Evolutionary conservation across 2,113 vertebrate genomes (phyloP), one percentile per base, ranked within the genome.

Genomic region (Drymodes brunneopygia): DNA sequence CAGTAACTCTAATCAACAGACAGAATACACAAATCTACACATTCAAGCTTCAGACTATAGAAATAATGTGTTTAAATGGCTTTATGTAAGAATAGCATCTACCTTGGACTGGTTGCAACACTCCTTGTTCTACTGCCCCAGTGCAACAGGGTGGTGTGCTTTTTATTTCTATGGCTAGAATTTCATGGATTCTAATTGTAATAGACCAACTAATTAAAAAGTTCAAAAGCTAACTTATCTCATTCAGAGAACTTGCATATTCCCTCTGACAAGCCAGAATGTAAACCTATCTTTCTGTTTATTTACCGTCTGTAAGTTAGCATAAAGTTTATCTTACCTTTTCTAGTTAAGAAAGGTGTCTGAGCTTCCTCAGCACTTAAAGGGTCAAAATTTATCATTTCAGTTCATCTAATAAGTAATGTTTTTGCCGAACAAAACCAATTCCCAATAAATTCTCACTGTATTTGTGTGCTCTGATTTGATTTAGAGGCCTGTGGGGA

Each of bases 391-490:
- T 99, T 98, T 99, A 98, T 98, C 97, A 97, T 98, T 98, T 98
- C 98, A 96, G 98, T 98, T 98, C 98, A 98, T 98, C 99, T 99
- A 99, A 99, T 99, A 99, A 99, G 99, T 99, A 98, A 98, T 98
- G 98, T 98, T 99, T 99, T 99, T 99, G 98, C 98, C 98, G 98
- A 99, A 99, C 99, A 99, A 99, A 99, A 99, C 98, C 98, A 99
- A 99, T 99, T 99, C 99, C 98, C 99, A 99, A 99, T 99, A 99
- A 99, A 99, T 99, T 99, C 98, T 98, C 98, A 98, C 98, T 99
- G 98, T 99, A 99, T 99, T 99, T 99, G 98, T 99, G 99, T 98
- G 98, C 98, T 98, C 94, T 98, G 98, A 99, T 99, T 99, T 99
- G 99, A 99, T 99, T 99, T 99, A 99, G 98, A 98, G 98, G 99